These are phyloP conservation scores for Eristalis tenax DNA, from an alignment of 2,888 invertebrate genomes.

Conservation along the genomic window DNA sequence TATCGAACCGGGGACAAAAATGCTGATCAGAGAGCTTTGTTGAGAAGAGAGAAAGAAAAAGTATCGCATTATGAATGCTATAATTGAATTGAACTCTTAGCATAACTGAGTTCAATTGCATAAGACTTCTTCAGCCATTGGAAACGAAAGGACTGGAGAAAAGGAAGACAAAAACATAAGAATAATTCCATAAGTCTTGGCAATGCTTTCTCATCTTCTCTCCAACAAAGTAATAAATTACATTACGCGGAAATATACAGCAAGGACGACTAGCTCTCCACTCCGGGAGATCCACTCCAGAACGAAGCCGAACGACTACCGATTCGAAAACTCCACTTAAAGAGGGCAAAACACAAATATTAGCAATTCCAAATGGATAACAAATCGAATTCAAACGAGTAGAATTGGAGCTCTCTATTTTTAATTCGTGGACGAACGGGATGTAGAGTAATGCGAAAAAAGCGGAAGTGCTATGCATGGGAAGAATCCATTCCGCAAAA, in stretches of 20 bases:
- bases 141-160: neutral
- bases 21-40: neutral
- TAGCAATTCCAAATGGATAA: conserved; percentile 72
- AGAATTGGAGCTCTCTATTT: conserved; percentile 46
- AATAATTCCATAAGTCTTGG: conserved; percentile 45
- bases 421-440: conserved; percentile 27
- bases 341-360: conserved; percentile 64
- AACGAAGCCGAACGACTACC: conserved; percentile 22
- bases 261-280: conserved; percentile 3
- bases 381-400: conserved; percentile 70
- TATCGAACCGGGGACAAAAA: neutral
- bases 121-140: conserved; percentile 32
- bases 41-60: neutral
- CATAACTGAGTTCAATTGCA: conserved; percentile 39
- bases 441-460: neutral
- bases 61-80: conserved; percentile 35
- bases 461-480: neutral
- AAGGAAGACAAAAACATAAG: conserved; percentile 21
- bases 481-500: neutral
- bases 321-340: conserved; percentile 55
- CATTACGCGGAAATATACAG: conserved; percentile 58
- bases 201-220: neutral
- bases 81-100: conserved; percentile 61
- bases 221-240: conserved; percentile 57
- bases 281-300: conserved; percentile 27